Base-by-base conservation (phyloP, 1,140 invertebrate genomes). In the Drosophila truncata region DNA sequence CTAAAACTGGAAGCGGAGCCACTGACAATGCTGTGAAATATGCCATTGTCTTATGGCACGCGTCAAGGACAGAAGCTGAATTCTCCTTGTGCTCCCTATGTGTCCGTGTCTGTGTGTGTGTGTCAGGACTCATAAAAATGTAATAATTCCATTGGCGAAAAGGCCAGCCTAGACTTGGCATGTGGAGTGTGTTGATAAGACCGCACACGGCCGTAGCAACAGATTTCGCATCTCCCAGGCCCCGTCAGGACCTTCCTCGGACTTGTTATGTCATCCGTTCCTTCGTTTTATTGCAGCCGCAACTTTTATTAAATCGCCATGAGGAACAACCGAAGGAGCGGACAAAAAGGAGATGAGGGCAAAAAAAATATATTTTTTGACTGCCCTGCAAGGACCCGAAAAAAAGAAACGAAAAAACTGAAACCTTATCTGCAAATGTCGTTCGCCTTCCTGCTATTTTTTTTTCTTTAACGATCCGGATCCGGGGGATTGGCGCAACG, bases 281-380 rank as follows among this genome's bases (percentile, higher is more conserved):
- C 59, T 59, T 49, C 67, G 46, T 80, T 88, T 88, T 88, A 88
- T 84, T 90, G 84, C 85, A 84, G 81, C 85, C 84, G 81, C 84
- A 88, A 88, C 65, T 88, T 88, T 90, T 88, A 90, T 88, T 84
- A 88, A 88, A 87, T 67, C 76, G 80, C 79, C 71, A 79, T 64
- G 47, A 72, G 64, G 71, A 80, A 61, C 52, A 58, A 49, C 64
- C 54, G 55, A 60, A 52, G 33, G 59, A 63, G 39, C 49, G 33
- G n/a, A 25, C 35, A 41, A 65, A 52, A 58, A 58, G 41, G 44
- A 59, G 42, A 59, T 37, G 16, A 41, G 25, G 29, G 14, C 27
- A 29, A 29, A 77, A 58, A 39, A 31, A 37, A 75, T 55, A 66
- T 47, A 59, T 67, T 78, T 70, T 37, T 49, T 35, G 52, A 54